These are phyloP conservation scores for Xestia sexstrigata DNA, from an alignment of 2,888 invertebrate genomes.

Conservation along the genomic window DNA sequence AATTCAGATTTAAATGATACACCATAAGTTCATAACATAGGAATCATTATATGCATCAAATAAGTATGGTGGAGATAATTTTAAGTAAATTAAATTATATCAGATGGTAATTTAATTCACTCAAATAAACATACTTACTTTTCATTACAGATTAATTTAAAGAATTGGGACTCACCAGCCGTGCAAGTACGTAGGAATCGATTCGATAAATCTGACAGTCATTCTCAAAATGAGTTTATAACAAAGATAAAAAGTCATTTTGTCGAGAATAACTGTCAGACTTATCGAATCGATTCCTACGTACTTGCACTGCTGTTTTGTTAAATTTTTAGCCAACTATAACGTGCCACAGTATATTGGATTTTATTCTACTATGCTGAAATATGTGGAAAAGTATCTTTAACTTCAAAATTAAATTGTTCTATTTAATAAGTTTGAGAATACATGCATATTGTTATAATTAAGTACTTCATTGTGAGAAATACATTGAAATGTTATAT, in stretches of 20 bases:
- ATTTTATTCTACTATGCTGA: constrained; percentile 23
- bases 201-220: too few species aligned
- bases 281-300: too few species aligned
- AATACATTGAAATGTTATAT: constrained; percentile 24
- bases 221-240: too few species aligned
- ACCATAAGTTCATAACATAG: constrained; percentile 9
- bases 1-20: background rate
- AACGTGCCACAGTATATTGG: constrained; percentile 17
- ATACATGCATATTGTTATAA: background rate
- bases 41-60: background rate
- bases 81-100: background rate
- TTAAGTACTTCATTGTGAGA: background rate
- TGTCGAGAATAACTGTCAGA: too few species aligned
- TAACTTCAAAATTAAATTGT: constrained; percentile 7
- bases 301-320: too few species aligned
- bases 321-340: constrained; percentile 29
- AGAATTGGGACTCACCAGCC: constrained; percentile 34
- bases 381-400: constrained; percentile 22
- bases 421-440: background rate
- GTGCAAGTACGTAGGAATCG: too few species aligned
- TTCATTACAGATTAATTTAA: constrained; percentile 2
- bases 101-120: constrained; percentile 5
- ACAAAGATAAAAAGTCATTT: too few species aligned
- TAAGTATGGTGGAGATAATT: too few species aligned
- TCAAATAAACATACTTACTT: constrained; percentile 37